Percentiles rank a stretch among this genome's conserved stretches.
Conservation (phyloP, 2,888 invertebrate species). For the Heteromurus nitidus region DNA sequence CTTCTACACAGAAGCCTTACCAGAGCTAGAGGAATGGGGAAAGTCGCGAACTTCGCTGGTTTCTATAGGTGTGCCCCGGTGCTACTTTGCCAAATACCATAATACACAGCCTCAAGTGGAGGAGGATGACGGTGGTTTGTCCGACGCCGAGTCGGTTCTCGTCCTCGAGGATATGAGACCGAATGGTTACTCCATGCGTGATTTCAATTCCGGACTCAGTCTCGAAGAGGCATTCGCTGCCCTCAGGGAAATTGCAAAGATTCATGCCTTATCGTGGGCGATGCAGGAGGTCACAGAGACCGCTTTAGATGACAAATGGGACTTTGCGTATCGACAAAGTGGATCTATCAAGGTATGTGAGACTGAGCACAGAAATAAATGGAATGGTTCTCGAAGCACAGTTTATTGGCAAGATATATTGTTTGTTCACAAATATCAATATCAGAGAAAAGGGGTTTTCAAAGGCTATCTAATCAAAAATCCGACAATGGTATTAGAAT, state of each 20-base stretch:
- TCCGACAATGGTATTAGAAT: no score
- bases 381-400: no score
- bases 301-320: slow-evolving; percentile 72
- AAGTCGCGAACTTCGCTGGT: slow-evolving; percentile 65
- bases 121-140: slow-evolving; percentile 63
- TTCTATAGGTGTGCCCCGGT: slow-evolving; percentile 70
- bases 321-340: no score
- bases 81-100: slow-evolving; percentile 73
- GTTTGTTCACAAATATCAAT: no score
- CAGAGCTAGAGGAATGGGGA: slow-evolving; percentile 71
- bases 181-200: slow-evolving; percentile 62
- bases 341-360: no score
- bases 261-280: slow-evolving; percentile 69
- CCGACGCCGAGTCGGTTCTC: slow-evolving; percentile 68
- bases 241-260: slow-evolving; percentile 66
- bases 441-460: no score
- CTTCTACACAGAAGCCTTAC: slow-evolving; percentile 73
- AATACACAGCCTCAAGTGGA: slow-evolving; percentile 46
- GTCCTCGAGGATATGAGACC: slow-evolving; percentile 68
- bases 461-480: no score
- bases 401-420: no score
- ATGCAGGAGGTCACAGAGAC: slow-evolving; percentile 68
- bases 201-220: slow-evolving; percentile 66
- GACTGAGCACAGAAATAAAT: no score
- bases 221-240: slow-evolving; percentile 68